Evolutionary conservation across 2,797 vertebrate genomes (phyloP).

Genomic region (Hylomyscus alleni): DNA sequence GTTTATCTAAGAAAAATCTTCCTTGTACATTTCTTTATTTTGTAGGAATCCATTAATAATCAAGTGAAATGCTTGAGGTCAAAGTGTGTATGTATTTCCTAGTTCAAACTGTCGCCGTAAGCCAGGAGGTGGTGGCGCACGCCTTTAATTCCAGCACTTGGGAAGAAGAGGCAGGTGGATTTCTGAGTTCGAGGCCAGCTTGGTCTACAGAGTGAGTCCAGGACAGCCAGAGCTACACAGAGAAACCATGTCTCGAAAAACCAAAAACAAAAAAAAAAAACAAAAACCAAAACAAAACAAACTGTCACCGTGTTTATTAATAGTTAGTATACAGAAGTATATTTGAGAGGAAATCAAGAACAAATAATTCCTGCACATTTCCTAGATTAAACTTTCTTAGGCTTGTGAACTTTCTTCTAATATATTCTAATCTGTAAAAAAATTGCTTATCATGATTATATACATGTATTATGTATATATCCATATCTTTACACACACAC

Average conservation of each 20-base stretch:
- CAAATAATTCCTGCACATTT: background rate
- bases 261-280: too few relatives aligned
- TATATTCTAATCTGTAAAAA: background rate
- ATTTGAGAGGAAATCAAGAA: background rate
- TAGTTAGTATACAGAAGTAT: background rate
- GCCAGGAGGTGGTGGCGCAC: too few relatives aligned
- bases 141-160: too few relatives aligned
- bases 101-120: background rate
- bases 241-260: too few relatives aligned
- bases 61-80: background rate
- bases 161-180: too few relatives aligned
- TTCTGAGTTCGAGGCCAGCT: too few relatives aligned
- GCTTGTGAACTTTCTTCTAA: background rate
- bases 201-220: too few relatives aligned
- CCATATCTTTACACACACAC: too few relatives aligned
- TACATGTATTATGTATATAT: background rate
- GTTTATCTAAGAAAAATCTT: background rate
- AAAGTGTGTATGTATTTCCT: background rate
- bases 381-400: background rate
- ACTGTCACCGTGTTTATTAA: background rate
- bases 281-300: too few relatives aligned
- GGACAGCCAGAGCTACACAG: too few relatives aligned
- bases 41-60: background rate
- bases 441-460: too few relatives aligned
- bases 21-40: background rate